Conservation (phyloP, 2,888 invertebrate species). For the Biston stratarius region DNA sequence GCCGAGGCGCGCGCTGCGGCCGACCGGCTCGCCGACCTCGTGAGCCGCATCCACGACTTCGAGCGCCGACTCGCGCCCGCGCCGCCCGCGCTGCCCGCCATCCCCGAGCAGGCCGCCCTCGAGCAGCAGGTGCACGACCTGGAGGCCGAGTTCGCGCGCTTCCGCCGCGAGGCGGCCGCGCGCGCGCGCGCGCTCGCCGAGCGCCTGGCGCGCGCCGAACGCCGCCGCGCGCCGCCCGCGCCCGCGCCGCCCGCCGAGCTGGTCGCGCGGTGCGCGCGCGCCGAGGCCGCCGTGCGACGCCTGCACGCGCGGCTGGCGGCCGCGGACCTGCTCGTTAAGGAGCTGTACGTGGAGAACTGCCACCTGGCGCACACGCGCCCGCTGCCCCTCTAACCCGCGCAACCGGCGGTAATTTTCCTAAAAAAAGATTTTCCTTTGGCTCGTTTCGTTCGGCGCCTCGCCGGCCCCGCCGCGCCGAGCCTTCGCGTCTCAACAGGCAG, state of each 20-base stretch:
- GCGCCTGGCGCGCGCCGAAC: conserved; percentile 38
- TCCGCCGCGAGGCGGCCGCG: conserved; percentile 59
- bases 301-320: conserved; percentile 88
- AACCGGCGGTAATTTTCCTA: background rate
- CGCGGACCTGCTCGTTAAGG: conserved; percentile 92
- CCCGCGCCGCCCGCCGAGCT: conserved; percentile 35
- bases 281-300: conserved; percentile 72
- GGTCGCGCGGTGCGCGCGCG: conserved; percentile 81
- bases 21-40: conserved; percentile 91
- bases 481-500: too few species aligned
- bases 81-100: conserved; percentile 88
- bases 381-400: conserved; percentile 15
- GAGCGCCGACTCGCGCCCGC: conserved; percentile 88
- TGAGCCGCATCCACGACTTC: conserved; percentile 92
- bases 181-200: conserved; percentile 75
- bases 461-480: too few species aligned
- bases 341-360: conserved; percentile 94
- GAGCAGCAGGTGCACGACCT: conserved; percentile 83
- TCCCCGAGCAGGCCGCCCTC: conserved; percentile 86
- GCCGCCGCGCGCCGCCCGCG: conserved; percentile 33
- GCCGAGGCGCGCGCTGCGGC: conserved; percentile 92
- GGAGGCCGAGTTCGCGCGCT: conserved; percentile 77
- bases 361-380: conserved; percentile 81
- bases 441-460: too few species aligned
- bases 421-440: too few species aligned